phyloP scores from a whole-genome alignment of 2,113 vertebrate genomes.

The Pandion haliaetus region DNA sequence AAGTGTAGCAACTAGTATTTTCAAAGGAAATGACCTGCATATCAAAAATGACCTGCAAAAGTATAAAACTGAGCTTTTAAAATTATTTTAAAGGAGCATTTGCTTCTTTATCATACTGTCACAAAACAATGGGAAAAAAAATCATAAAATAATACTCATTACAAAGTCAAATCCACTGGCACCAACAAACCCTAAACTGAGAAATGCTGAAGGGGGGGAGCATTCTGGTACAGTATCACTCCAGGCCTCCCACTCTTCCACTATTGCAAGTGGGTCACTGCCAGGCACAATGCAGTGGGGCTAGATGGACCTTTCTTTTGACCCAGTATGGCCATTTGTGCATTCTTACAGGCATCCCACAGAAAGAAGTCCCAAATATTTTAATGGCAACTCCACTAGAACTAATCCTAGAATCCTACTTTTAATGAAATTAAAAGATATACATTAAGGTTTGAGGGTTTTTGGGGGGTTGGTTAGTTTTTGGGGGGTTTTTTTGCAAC shows the following conservation, averaged over 20 bases:
- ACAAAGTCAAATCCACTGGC: not conserved
- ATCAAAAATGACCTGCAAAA: not conserved
- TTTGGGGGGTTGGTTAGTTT: rapidly evolving
- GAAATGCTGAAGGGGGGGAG: not conserved
- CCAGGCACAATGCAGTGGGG: not conserved
- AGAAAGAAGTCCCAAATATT: not conserved
- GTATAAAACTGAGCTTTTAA: not conserved
- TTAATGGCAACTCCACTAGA: not conserved
- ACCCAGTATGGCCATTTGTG: not conserved
- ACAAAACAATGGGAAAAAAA: not conserved
- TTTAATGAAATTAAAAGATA: not conserved
- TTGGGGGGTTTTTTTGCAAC: not conserved
- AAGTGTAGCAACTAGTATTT: not conserved
- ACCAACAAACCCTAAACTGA: not conserved
- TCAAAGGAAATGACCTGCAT: not conserved
- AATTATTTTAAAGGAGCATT: not conserved
- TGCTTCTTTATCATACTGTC: not conserved
- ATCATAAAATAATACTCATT: not conserved
- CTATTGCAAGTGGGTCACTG: not conserved
- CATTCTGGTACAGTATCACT: not conserved
- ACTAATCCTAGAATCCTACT: not conserved
- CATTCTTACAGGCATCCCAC: not conserved
- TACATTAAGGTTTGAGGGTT: not conserved
- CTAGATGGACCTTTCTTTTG: not conserved
- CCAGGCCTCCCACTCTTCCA: not conserved